Percentiles rank a stretch among this genome's conserved stretches.
Evolutionary conservation across 2,113 vertebrate genomes (phyloP).

Genomic region (Microcebus murinus): DNA sequence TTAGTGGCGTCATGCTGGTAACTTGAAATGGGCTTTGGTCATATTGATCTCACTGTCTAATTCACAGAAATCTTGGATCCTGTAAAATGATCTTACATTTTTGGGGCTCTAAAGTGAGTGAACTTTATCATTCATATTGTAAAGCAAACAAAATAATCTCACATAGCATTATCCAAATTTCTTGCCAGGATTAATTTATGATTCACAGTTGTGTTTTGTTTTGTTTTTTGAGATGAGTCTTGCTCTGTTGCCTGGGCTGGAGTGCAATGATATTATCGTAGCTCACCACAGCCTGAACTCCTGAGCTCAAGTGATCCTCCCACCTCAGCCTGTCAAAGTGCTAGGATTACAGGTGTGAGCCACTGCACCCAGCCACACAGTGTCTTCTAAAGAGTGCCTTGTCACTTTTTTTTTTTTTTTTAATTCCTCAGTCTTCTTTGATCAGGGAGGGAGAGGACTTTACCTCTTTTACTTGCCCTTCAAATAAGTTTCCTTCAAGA

Average conservation of each 20-base stretch:
- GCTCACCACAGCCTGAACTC: too few species aligned
- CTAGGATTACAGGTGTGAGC: too few species aligned
- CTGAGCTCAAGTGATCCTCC: too few species aligned
- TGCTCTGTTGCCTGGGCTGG: too few species aligned
- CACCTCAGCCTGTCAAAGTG: too few species aligned
- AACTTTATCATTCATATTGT: neutral
- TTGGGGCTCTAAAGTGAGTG: neutral
- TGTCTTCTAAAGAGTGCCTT: neutral
- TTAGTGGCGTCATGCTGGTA: neutral
- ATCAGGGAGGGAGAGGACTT: neutral
- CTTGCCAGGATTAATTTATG: neutral
- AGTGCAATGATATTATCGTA: too few species aligned
- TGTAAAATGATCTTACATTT: neutral
- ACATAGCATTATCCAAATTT: neutral
- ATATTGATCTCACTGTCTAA: neutral
- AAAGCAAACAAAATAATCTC: slow-evolving; percentile 20
- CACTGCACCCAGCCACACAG: too few species aligned
- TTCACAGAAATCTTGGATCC: neutral
- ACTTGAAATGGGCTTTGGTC: neutral
- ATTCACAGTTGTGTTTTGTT: neutral
- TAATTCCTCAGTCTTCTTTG: neutral
- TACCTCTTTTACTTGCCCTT: neutral
- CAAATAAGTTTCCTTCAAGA: neutral
- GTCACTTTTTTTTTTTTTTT: neutral
- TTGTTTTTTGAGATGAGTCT: neutral